phyloP scores from a whole-genome alignment of 2,113 vertebrate genomes.

The Todiramphus saurophagus region DNA sequence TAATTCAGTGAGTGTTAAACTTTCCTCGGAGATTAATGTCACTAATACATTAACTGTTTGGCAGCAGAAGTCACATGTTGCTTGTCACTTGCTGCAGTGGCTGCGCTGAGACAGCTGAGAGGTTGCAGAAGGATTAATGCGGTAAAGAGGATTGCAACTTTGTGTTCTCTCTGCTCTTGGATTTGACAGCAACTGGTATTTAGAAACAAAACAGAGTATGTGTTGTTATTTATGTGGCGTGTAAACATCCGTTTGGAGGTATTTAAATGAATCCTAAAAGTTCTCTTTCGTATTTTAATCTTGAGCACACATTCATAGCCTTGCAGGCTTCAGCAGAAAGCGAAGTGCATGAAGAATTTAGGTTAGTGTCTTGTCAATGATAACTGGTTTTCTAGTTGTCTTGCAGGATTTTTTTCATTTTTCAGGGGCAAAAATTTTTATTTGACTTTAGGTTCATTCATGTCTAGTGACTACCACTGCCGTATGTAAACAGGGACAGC shows the following conservation, averaged over 20 bases:
- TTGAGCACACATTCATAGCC: background rate
- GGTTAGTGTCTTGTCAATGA: background rate
- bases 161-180: background rate
- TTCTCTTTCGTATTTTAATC: background rate
- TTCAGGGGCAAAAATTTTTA: background rate
- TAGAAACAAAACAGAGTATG: background rate
- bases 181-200: slow-evolving; percentile 6
- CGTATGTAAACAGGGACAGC: background rate
- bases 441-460: background rate
- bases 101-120: background rate
- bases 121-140: slow-evolving; percentile 6
- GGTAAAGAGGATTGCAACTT: background rate
- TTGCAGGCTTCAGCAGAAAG: background rate
- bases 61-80: slow-evolving; percentile 9
- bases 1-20: slow-evolving; percentile 7
- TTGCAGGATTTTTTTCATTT: background rate
- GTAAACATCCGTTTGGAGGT: background rate
- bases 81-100: slow-evolving; percentile 4
- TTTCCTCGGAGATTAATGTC: background rate
- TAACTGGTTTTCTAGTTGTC: background rate
- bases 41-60: background rate
- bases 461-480: background rate
- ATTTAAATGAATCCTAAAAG: background rate
- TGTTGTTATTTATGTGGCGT: background rate
- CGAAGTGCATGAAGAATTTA: background rate